Conservation (phyloP, 2,797 vertebrate genomes). For the Amazona ochrocephala region DNA sequence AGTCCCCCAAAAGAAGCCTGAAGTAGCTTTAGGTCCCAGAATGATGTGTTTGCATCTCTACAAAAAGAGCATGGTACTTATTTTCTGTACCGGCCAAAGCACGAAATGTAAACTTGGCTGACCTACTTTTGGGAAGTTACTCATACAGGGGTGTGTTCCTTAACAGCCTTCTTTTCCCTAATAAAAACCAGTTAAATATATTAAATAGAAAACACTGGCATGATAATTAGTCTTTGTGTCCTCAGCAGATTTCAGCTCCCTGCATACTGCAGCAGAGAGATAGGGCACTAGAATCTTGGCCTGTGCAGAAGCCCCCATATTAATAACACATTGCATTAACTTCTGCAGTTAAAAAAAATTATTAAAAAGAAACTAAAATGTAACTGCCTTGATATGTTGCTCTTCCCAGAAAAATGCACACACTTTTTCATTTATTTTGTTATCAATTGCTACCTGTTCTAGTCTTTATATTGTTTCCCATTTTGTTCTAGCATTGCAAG, state of each 20-base stretch:
- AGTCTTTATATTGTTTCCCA: neutral
- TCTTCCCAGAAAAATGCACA: neutral
- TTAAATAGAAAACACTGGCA: neutral
- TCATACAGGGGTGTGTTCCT: conserved; percentile 26
- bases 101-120: conserved; percentile 31
- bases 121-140: conserved; percentile 49
- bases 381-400: neutral
- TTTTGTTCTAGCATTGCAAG: neutral
- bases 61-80: neutral
- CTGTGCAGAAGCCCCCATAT: neutral
- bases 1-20: neutral
- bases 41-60: neutral
- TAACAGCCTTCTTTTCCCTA: neutral
- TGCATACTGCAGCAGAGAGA: neutral
- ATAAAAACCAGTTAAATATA: neutral
- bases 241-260: neutral
- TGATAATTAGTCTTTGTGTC: neutral
- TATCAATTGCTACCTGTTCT: neutral
- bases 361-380: neutral
- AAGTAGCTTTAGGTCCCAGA: neutral
- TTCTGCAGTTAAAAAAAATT: neutral
- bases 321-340: neutral
- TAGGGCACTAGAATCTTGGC: neutral
- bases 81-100: neutral
- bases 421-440: neutral